These are phyloP conservation scores for Zygothrica quintamaculata DNA, from an alignment of 2,888 invertebrate genomes.

Conservation along the genomic window DNA sequence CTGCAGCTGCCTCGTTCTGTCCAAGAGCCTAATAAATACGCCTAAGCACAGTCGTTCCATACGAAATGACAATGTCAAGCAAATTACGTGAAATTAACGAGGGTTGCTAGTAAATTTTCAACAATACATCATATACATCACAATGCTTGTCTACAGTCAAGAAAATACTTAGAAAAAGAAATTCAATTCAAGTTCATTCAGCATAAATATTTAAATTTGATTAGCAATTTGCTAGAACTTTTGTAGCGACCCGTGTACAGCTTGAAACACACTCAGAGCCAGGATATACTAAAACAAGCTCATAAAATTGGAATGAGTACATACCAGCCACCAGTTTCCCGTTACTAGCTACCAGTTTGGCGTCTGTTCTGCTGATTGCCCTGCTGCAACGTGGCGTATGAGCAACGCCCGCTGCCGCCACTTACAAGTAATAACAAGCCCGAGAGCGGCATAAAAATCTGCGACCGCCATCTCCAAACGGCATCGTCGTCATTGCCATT, in stretches of 20 bases:
- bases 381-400: slow-evolving; percentile 60
- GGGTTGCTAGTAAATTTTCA: slow-evolving; percentile 6
- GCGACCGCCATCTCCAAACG: slow-evolving; percentile 33
- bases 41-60: slow-evolving; percentile 63
- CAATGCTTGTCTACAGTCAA: no score
- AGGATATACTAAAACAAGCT: slow-evolving; percentile 15
- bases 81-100: slow-evolving; percentile 68
- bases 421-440: slow-evolving; percentile 70
- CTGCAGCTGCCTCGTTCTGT: slow-evolving; percentile 41
- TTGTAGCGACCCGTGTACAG: slow-evolving; percentile 13
- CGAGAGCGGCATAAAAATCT: slow-evolving; percentile 64
- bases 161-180: no score
- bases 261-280: slow-evolving; percentile 1
- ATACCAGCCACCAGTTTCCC: no score
- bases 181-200: no score
- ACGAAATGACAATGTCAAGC: slow-evolving; percentile 65
- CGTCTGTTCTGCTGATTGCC: slow-evolving; percentile 27
- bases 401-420: slow-evolving; percentile 60
- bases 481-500: no score
- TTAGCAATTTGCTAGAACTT: slow-evolving; percentile 9
- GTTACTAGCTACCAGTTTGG: background rate
- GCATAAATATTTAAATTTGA: background rate
- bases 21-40: slow-evolving; percentile 70
- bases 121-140: no score
- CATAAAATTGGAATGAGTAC: slow-evolving; percentile 41